A percentile compares a stretch with the other conserved stretches of the same genome.
These are phyloP conservation scores for Cichlasoma orientale DNA, from an alignment of 2,797 vertebrate genomes.

Conservation along the genomic window DNA sequence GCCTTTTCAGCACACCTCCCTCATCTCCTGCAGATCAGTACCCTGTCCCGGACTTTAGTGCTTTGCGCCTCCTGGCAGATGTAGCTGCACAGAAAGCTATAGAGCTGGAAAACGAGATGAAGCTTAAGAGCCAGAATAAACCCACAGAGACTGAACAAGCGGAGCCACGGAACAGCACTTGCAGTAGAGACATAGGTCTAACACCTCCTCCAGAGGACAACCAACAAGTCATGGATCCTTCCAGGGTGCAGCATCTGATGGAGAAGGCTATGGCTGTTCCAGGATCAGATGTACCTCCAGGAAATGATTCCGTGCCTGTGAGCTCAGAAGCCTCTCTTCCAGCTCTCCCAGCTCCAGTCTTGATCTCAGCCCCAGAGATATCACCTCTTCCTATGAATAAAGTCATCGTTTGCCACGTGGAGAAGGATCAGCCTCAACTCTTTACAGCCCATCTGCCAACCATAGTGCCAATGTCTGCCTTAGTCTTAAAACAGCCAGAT, in stretches of 20 bases:
- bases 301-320: conserved; percentile 5
- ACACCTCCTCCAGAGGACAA: conserved; percentile 65
- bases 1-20: conserved; percentile 91
- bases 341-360: conserved; percentile 22
- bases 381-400: conserved; percentile 46
- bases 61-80: conserved; percentile 91
- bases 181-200: conserved; percentile 33
- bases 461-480: conserved; percentile 41
- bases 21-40: conserved; percentile 90
- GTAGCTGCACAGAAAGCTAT: conserved; percentile 90
- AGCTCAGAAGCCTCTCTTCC: conserved; percentile 18
- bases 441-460: conserved; percentile 42
- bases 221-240: conserved; percentile 66
- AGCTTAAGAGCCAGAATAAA: conserved; percentile 39
- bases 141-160: conserved; percentile 15
- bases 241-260: conserved; percentile 66
- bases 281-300: conserved; percentile 21
- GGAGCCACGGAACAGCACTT: conserved; percentile 12
- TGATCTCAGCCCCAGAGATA: conserved; percentile 20
- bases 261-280: conserved; percentile 74
- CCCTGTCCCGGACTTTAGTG: conserved; percentile 89
- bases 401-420: conserved; percentile 59
- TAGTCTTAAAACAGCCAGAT: conserved; percentile 29
- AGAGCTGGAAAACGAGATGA: conserved; percentile 86
- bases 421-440: conserved; percentile 47